phyloP scores from a whole-genome alignment of 2,888 invertebrate genomes.

The Dasypogon diadema region DNA sequence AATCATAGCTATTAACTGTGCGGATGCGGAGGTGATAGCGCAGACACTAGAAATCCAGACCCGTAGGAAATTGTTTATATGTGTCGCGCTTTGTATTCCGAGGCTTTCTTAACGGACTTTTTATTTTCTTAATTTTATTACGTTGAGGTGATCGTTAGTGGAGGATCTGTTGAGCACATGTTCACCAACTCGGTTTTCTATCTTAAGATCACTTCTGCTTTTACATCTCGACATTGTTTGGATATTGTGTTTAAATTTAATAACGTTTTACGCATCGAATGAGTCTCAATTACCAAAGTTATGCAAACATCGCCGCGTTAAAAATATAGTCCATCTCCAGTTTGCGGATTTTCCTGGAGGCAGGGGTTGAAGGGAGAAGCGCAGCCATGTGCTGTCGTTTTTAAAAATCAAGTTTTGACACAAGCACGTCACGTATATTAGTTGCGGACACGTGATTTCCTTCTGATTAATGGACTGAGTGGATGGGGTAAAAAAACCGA shows the following conservation, averaged over 20 bases:
- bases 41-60: constrained; percentile 28
- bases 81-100: constrained; percentile 39
- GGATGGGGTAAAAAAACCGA: no score
- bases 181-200: constrained; percentile 50
- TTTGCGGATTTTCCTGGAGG: not conserved
- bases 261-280: constrained; percentile 34
- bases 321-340: constrained; percentile 2
- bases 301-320: constrained; percentile 15
- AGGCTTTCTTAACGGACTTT: constrained; percentile 22
- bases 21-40: constrained; percentile 2
- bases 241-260: constrained; percentile 47
- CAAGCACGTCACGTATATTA: no score
- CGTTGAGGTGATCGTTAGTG: constrained; percentile 55
- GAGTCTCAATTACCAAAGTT: constrained; percentile 27
- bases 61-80: constrained; percentile 29
- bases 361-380: no score
- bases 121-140: constrained; percentile 54
- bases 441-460: no score
- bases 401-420: no score
- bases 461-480: no score
- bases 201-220: constrained; percentile 44
- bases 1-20: not conserved
- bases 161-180: constrained; percentile 57
- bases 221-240: constrained; percentile 38
- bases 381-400: no score